These are phyloP conservation scores for Archips crataeganus DNA, from an alignment of 2,888 invertebrate species.

Conservation along the genomic window DNA sequence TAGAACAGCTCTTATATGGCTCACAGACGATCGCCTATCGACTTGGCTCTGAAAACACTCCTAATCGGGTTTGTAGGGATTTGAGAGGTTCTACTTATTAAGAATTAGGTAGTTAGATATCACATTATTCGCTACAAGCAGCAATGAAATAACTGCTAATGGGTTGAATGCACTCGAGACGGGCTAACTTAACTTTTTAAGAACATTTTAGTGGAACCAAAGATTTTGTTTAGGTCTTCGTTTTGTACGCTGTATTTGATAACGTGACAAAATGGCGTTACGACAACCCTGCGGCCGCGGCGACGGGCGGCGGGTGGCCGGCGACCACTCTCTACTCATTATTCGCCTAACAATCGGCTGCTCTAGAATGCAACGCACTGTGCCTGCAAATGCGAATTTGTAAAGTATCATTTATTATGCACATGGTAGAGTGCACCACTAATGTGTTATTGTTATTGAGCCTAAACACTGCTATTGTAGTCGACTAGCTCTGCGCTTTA, in stretches of 20 bases:
- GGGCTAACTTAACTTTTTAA: background rate
- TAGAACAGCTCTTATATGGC: slow-evolving; percentile 40
- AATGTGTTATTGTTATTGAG: slow-evolving; percentile 39
- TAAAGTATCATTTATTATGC: slow-evolving; percentile 42
- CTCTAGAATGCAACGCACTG: slow-evolving; percentile 41
- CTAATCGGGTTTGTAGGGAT: slow-evolving; percentile 20
- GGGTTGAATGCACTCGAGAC: background rate
- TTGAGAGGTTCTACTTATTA: background rate
- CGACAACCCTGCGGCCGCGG: slow-evolving; percentile 6
- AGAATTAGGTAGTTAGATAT: background rate
- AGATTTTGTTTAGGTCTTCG: background rate
- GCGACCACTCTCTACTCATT: slow-evolving; percentile 37
- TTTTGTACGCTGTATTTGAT: background rate
- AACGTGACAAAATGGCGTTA: background rate
- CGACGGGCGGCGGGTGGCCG: slow-evolving; percentile 2
- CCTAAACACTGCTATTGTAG: slow-evolving; percentile 34
- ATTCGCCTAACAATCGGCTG: slow-evolving; percentile 44
- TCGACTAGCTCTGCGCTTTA: slow-evolving; percentile 23
- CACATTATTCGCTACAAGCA: background rate
- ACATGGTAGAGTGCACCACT: slow-evolving; percentile 33
- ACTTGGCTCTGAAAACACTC: slow-evolving; percentile 23
- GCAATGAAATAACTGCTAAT: background rate
- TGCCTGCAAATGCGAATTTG: slow-evolving; percentile 39
- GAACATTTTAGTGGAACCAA: background rate
- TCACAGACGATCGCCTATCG: slow-evolving; percentile 27